Evolutionary conservation across 2,113 vertebrate species (phyloP).

Genomic region (Asarcornis scutulata): DNA sequence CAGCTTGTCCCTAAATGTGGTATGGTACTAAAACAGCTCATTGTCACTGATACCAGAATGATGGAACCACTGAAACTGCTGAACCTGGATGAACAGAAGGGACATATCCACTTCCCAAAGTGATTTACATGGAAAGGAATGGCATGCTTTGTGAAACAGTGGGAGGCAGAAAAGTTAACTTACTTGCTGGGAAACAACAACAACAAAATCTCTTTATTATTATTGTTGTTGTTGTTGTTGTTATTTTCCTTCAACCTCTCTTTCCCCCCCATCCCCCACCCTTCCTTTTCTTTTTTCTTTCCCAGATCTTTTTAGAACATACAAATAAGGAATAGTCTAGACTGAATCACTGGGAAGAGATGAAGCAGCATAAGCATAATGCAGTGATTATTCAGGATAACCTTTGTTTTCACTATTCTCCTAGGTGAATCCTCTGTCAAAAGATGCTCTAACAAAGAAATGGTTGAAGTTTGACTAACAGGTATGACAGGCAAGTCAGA

Average conservation of each 20-base stretch:
- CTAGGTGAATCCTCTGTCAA: neutral
- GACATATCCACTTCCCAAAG: neutral
- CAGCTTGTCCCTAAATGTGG: neutral
- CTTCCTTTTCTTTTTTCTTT: neutral
- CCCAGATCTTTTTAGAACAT: neutral
- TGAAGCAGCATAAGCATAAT: neutral
- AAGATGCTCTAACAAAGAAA: neutral
- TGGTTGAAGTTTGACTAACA: neutral
- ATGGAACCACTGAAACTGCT: neutral
- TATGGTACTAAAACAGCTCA: neutral
- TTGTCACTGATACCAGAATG: neutral
- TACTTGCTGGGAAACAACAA: neutral
- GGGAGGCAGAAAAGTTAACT: neutral
- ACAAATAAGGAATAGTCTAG: neutral
- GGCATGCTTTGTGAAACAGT: neutral
- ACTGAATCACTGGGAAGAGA: neutral
- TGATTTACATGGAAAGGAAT: neutral
- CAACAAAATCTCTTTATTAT: neutral
- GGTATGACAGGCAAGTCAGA: neutral
- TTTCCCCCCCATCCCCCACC: too few relatives aligned
- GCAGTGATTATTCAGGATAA: neutral
- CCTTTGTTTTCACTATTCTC: neutral
- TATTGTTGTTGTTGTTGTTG: neutral
- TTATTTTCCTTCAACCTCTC: too few relatives aligned
- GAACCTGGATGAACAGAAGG: neutral